A percentile compares a stretch with the other conserved stretches of the same genome.
Evolutionary conservation across 1,140 invertebrate genomes (phyloP).

Genomic region (Drosophila kurseongensis): DNA sequence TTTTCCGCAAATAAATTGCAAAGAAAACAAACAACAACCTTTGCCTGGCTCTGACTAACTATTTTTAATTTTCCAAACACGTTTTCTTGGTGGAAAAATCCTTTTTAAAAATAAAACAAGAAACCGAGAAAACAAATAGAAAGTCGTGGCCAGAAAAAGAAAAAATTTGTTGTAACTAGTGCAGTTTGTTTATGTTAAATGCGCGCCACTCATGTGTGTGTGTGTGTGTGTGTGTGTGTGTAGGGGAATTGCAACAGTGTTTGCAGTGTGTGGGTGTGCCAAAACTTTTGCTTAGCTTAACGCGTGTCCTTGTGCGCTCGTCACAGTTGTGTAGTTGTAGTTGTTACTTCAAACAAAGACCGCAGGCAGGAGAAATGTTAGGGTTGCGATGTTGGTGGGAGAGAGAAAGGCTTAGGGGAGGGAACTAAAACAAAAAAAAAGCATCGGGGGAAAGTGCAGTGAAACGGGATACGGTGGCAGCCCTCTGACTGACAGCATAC

Average conservation of each 20-base stretch:
- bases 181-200: slow-evolving; percentile 80
- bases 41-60: neutral
- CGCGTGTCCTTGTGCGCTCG: slow-evolving; percentile 65
- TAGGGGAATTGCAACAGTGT: slow-evolving; percentile 21
- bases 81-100: slow-evolving; percentile 38
- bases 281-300: slow-evolving; percentile 76
- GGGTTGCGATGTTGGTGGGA: neutral
- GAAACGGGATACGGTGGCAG: slow-evolving; percentile 9
- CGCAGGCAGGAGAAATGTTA: slow-evolving; percentile 36
- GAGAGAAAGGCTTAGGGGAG: neutral
- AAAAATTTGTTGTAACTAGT: slow-evolving; percentile 49
- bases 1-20: neutral
- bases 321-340: slow-evolving; percentile 39
- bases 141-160: slow-evolving; percentile 53
- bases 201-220: slow-evolving; percentile 33
- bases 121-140: slow-evolving; percentile 52
- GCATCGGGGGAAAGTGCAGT: neutral
- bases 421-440: neutral
- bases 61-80: slow-evolving; percentile 72
- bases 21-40: neutral
- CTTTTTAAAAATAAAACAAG: slow-evolving; percentile 21
- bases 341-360: slow-evolving; percentile 68
- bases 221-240: slow-evolving; percentile 16
- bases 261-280: slow-evolving; percentile 48
- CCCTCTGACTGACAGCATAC: slow-evolving; percentile 43